Percentiles rank a stretch among this genome's conserved stretches.
Conservation (phyloP, 2,113 vertebrate species). For the Zapus hudsonius region DNA sequence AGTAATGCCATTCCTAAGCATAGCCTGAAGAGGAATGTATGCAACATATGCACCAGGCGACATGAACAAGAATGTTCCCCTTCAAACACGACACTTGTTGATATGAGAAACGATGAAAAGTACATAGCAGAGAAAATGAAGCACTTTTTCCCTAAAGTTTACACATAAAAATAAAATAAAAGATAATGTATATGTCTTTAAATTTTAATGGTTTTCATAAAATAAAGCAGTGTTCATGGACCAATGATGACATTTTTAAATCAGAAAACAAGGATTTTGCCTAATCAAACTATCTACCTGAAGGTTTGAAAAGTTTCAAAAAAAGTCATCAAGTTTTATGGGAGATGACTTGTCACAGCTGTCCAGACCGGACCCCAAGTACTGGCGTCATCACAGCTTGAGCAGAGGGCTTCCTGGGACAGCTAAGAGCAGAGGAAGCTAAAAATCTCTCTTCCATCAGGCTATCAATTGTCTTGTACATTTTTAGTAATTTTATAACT, state of each 20-base stretch:
- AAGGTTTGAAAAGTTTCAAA: neutral
- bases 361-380: neutral
- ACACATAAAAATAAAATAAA: neutral
- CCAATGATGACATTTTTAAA: neutral
- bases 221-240: neutral
- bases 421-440: neutral
- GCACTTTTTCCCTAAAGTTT: neutral
- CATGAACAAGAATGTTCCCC: neutral
- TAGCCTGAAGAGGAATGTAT: neutral
- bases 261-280: slow-evolving; percentile 4
- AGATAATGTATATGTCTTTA: neutral
- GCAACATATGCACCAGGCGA: neutral
- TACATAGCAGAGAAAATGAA: neutral
- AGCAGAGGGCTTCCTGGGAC: neutral
- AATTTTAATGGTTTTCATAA: slow-evolving; percentile 15
- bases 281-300: neutral
- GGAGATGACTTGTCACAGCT: neutral
- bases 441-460: neutral
- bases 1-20: neutral
- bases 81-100: neutral
- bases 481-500: neutral
- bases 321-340: neutral
- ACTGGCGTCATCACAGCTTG: neutral
- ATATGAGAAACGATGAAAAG: neutral
- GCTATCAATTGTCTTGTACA: neutral